Conservation (phyloP, 1,140 invertebrate genomes). For the Bombus waltoni region DNA sequence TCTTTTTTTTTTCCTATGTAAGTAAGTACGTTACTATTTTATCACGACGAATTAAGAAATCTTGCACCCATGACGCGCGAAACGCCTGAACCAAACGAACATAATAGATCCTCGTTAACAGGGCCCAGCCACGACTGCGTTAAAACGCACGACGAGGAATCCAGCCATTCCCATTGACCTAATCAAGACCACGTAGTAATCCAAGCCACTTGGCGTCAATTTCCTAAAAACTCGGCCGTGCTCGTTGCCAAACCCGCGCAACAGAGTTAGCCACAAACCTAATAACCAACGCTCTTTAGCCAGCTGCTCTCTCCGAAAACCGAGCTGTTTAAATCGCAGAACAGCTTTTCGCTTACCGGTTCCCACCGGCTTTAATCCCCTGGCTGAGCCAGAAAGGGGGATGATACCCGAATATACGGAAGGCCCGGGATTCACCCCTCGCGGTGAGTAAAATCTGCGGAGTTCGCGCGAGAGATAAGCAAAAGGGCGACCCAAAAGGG, state of each 20-base stretch:
- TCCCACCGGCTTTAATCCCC: constrained; percentile 1
- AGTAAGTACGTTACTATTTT: neutral
- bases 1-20: neutral
- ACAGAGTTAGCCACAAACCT: neutral
- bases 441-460: constrained; percentile 15
- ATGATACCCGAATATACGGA: constrained; percentile 48
- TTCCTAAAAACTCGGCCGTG: constrained; percentile 8
- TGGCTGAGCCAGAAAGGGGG: neutral
- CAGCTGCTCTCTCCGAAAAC: neutral
- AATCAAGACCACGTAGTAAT: constrained; percentile 39
- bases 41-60: constrained; percentile 28
- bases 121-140: neutral
- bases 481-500: neutral
- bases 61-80: neutral
- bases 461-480: constrained; percentile 44
- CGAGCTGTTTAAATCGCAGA: neutral
- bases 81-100: neutral
- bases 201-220: constrained; percentile 38
- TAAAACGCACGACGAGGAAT: neutral
- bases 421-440: neutral
- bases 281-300: constrained; percentile 14
- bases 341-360: neutral
- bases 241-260: neutral
- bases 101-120: constrained; percentile 26
- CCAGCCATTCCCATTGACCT: constrained; percentile 20